Evolutionary conservation across 2,888 invertebrate species (phyloP).

Genomic region (Acanthacorydalis orientalis): DNA sequence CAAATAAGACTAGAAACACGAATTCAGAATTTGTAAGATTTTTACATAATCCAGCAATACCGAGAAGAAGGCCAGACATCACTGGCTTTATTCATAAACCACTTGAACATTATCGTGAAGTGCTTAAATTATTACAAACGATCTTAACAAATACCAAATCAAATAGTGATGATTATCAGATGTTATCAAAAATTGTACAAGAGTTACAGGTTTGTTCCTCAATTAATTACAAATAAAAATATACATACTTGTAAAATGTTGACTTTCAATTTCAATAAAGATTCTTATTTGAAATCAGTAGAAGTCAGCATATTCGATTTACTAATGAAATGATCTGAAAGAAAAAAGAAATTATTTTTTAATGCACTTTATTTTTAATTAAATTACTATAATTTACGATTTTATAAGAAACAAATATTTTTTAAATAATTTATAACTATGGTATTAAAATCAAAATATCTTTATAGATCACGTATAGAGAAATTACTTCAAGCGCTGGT

Average conservation of each 20-base stretch:
- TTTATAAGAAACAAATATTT: too few relatives aligned
- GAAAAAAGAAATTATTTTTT: too few relatives aligned
- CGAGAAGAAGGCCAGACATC: slow-evolving; percentile 65
- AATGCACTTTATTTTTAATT: too few relatives aligned
- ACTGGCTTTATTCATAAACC: slow-evolving; percentile 74
- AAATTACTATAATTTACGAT: too few relatives aligned
- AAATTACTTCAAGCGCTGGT: slow-evolving; percentile 68
- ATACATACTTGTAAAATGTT: background rate
- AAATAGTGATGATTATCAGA: slow-evolving; percentile 29
- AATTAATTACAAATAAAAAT: background rate
- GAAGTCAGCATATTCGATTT: too few relatives aligned
- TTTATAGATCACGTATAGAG: slow-evolving; percentile 51
- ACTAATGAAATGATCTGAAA: too few relatives aligned
- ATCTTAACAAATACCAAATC: slow-evolving; percentile 29
- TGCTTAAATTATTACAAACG: slow-evolving; percentile 38
- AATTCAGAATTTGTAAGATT: slow-evolving; percentile 67
- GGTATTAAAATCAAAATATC: background rate
- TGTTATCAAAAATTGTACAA: slow-evolving; percentile 29
- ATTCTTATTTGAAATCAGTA: too few relatives aligned
- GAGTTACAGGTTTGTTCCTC: slow-evolving; percentile 25
- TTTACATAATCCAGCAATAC: slow-evolving; percentile 65
- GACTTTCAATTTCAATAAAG: too few relatives aligned
- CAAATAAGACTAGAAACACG: slow-evolving; percentile 52
- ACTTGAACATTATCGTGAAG: slow-evolving; percentile 59
- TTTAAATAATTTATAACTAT: too few relatives aligned